Evolutionary conservation across 1,140 invertebrate genomes (phyloP), one percentile per base, ranked within the genome.

Genomic region (Gryon sp.): DNA sequence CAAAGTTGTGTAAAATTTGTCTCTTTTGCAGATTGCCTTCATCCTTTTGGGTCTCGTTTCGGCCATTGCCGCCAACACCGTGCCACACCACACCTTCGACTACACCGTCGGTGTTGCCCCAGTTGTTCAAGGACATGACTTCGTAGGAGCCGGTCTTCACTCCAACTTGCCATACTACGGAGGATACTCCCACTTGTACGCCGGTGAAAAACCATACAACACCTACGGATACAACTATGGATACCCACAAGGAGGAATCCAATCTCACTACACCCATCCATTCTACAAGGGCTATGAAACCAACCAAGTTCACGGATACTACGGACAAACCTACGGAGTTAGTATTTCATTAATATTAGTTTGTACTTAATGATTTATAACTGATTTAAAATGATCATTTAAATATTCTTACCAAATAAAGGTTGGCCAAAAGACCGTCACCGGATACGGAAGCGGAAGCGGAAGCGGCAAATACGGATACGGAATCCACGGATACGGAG

Each of bases 11-110:
- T 6, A 2, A 34, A 34, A 20, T 48, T 38, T 45, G n/a, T n/a
- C n/a, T n/a, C n/a, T n/a, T n/a, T n/a, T 11, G 32, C 18, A 52
- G 60, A 22, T 65, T 7, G 60, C 60, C 2, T 22, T 63, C 8
- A 0, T 63, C 15, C 26, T 65, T 12, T 65, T 65, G 46, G 60
- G 45, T 0, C 2, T 65, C 12, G 11, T 65, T 6, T 38, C 60
- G 4, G 14, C 16, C 0, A 46, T 32, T 0, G 2, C 60, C 1
- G 60, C 60, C 2, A 41, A 26, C 22, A n/a, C n/a, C n/a, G n/a
- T n/a, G n/a, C 24, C 34, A 0, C 0, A 15, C 20, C 41, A 20
- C 2, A 12, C 7, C 12, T 43, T 6, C 26, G 57, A 48, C 2
- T 46, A 36, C 32, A 12, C 16, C n/a, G 19, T 32, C 4, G 34